Conservation (phyloP, 2,113 vertebrate genomes). For the Pachycephala philippinensis region DNA sequence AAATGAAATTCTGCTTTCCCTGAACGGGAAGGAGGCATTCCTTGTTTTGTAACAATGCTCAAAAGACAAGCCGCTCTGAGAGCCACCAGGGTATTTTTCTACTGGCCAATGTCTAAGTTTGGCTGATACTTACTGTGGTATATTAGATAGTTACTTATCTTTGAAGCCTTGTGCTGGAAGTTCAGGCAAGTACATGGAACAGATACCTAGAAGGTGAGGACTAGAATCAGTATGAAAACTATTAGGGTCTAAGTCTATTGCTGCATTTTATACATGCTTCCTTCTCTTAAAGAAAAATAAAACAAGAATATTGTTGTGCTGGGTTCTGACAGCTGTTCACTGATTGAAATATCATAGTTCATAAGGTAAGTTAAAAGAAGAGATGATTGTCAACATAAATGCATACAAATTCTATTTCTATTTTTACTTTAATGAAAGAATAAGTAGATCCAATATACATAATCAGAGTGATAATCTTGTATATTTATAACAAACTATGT, state of each 20-base stretch:
- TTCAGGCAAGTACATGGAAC: neutral
- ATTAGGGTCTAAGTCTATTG: neutral
- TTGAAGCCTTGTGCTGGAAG: neutral
- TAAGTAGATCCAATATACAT: neutral
- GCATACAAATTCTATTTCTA: neutral
- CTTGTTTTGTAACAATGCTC: neutral
- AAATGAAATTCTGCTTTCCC: neutral
- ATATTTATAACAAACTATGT: neutral
- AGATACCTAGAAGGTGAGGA: neutral
- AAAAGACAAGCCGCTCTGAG: neutral
- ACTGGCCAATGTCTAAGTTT: neutral
- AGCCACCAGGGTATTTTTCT: neutral
- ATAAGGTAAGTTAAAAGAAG: neutral
- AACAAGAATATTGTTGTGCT: neutral
- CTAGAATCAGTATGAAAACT: neutral
- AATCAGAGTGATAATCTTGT: neutral
- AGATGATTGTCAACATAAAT: neutral
- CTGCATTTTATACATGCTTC: neutral
- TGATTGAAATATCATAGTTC: neutral
- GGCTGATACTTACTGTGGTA: neutral
- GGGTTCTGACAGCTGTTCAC: neutral
- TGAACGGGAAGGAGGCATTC: neutral
- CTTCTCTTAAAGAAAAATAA: neutral
- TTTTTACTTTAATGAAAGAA: neutral
- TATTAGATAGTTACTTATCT: neutral